Evolutionary conservation across 2,113 vertebrate genomes (phyloP), one percentile per base, ranked within the genome.

Genomic region (Oncorhynchus mykiss): DNA sequence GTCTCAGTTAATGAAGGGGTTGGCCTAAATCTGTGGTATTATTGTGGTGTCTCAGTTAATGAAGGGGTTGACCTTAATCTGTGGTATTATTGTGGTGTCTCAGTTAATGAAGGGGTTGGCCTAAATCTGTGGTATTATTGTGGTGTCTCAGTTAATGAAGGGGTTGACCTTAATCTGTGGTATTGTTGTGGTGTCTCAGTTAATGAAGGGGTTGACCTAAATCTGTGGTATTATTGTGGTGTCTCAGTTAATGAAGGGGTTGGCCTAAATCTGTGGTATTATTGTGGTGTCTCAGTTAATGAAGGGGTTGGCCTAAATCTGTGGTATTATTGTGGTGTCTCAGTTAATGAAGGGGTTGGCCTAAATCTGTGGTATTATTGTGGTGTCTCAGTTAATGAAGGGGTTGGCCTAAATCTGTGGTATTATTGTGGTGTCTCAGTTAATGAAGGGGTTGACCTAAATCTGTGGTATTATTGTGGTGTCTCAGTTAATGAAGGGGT

Each of bases 41-140:
- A 13, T 51, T 51, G 11, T 3, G 11, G 14, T 54, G 13, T 54
- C 49, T 54, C 49, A 54, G 49, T 18, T 54, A 54, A 1, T 18
- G 4, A 54, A 45, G 39, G 39, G 8, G 39, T 45, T 45, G 39
- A 11, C 39, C 9, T 24, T 16, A 11, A 4, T 18, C 64, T 39
- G 8, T 39, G 8, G 20, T 48, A 9, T 14, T 22, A 9, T 45
- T n/a, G 18, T 9, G 18, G 7, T 34, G 18, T 70, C 34, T 34
- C 70, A 95, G 93, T 75, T 91, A 48, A 72, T 94, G 34, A 92
- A 94, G 79, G 86, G 86, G 24, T 77, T 86, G 16, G 90, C n/a
- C n/a, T n/a, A 39, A 39, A 1, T 39, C 34, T 34, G 31, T 34
- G 2, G 8, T 45, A 45, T 54, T 51, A 13, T 51, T 51, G 11